A percentile compares a stretch with the other conserved stretches of the same genome.
These are phyloP conservation scores for Azorinus chamasolen DNA, from an alignment of 2,888 invertebrate genomes.

Conservation along the genomic window DNA sequence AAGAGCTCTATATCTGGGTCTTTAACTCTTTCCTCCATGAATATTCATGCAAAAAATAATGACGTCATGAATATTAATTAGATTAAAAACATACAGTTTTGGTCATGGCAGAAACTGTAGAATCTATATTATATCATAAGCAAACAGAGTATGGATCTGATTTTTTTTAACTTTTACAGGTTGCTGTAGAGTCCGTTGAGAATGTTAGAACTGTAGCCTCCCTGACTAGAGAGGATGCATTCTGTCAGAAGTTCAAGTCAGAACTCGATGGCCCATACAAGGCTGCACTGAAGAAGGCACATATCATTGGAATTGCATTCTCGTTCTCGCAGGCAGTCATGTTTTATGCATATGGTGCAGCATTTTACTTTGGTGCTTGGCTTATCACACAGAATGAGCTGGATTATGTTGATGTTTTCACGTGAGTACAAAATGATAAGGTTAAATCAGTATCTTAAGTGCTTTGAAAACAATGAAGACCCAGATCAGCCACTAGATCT, in stretches of 20 bases:
- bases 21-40: too few species aligned
- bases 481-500: too few species aligned
- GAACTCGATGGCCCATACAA: slow-evolving; percentile 74
- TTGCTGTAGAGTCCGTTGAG: slow-evolving; percentile 83
- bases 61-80: too few species aligned
- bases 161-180: slow-evolving; percentile 52
- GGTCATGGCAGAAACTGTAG: too few species aligned
- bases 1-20: too few species aligned
- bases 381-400: slow-evolving; percentile 87
- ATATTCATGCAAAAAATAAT: too few species aligned
- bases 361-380: slow-evolving; percentile 88
- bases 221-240: slow-evolving; percentile 79
- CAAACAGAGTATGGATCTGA: too few species aligned
- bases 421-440: slow-evolving; percentile 81
- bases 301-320: slow-evolving; percentile 79
- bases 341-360: slow-evolving; percentile 88
- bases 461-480: too few species aligned
- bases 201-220: slow-evolving; percentile 85
- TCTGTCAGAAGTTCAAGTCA: slow-evolving; percentile 72
- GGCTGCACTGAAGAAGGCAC: slow-evolving; percentile 74
- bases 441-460: too few species aligned
- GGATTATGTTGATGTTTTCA: slow-evolving; percentile 82
- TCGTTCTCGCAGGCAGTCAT: slow-evolving; percentile 87
- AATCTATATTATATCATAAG: too few species aligned
- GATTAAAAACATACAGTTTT: too few species aligned